Conservation (phyloP, 2,888 invertebrate genomes). For the Frankliniella intonsa region DNA sequence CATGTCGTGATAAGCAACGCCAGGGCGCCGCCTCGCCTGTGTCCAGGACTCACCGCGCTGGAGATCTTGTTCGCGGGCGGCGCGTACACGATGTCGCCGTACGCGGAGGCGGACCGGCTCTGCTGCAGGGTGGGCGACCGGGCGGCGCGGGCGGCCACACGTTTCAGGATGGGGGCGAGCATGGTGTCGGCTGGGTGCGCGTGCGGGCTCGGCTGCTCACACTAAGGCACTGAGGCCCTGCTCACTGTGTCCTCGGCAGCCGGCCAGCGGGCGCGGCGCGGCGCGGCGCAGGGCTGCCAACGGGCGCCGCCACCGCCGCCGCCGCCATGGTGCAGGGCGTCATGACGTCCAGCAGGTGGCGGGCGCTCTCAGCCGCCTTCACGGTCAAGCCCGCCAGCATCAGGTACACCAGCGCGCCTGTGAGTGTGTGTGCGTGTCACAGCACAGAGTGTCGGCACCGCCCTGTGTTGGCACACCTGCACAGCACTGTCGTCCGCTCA, state of each 20-base stretch:
- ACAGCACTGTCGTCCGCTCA: neutral
- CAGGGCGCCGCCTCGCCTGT: no score
- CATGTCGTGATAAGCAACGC: no score
- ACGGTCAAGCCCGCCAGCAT: neutral
- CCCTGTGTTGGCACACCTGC: neutral
- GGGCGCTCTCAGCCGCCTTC: constrained; percentile 12
- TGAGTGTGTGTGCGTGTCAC: no score
- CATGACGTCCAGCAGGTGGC: neutral
- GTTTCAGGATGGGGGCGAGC: neutral
- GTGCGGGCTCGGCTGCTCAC: no score
- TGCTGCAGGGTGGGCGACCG: neutral
- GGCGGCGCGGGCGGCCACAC: neutral
- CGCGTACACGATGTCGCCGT: neutral
- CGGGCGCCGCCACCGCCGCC: neutral
- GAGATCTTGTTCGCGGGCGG: neutral
- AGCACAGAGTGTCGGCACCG: no score
- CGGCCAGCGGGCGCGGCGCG: neutral
- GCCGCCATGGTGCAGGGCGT: neutral
- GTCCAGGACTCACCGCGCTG: neutral
- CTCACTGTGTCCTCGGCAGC: no score
- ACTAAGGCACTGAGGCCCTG: no score
- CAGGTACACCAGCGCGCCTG: neutral
- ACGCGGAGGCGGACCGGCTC: neutral
- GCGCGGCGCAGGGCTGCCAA: neutral
- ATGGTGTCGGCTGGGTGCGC: neutral